phyloP scores from a whole-genome alignment of 1,140 invertebrate genomes.

The Dryas iulia region DNA sequence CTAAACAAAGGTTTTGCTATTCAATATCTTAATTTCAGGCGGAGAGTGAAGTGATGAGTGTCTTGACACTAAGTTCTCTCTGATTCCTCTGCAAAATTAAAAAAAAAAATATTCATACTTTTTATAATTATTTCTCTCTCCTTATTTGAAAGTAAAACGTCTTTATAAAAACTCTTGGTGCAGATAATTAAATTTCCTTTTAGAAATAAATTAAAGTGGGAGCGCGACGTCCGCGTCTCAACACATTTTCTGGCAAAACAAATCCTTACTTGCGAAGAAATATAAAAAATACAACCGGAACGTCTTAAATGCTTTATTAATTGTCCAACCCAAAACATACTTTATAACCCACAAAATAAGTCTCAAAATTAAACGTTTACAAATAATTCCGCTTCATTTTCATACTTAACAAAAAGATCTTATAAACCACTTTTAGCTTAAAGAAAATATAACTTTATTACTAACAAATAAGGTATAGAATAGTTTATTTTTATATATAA shows the following conservation, averaged over 20 bases:
- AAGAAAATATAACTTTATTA: not conserved
- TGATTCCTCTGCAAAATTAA: no score
- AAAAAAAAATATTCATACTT: no score
- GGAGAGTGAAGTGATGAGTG: no score
- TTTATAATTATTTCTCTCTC: no score
- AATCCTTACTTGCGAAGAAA: conserved; percentile 61
- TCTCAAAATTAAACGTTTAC: conserved; percentile 7
- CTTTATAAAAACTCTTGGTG: not conserved
- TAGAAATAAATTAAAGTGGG: conserved; percentile 37
- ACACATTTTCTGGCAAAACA: conserved; percentile 55
- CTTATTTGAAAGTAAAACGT: not conserved
- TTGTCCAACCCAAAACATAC: conserved; percentile 24
- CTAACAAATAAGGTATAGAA: not conserved
- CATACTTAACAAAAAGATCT: not conserved
- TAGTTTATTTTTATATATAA: not conserved
- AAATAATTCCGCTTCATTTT: not conserved
- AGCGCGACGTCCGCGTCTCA: conserved; percentile 44
- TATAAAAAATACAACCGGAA: conserved; percentile 61
- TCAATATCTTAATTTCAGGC: no score
- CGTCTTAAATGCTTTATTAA: conserved; percentile 36
- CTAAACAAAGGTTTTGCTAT: no score
- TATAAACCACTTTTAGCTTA: not conserved
- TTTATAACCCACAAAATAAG: conserved; percentile 27
- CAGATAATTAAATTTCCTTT: conserved; percentile 30
- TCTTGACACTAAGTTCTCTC: no score